Base-by-base conservation (phyloP, 2,797 vertebrate genomes). In the Octomys mimax region DNA sequence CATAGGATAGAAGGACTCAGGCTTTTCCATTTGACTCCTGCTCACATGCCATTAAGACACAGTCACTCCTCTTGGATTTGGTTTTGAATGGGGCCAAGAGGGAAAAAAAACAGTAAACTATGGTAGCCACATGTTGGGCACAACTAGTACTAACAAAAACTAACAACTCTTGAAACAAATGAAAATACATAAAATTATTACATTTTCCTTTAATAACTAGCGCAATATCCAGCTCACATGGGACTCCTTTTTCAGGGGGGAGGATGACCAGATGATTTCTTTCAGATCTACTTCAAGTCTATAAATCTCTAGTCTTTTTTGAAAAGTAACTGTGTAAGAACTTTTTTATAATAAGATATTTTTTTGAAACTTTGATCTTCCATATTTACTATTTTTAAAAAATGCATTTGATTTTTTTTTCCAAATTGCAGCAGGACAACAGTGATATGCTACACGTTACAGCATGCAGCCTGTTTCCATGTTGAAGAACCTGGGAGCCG, bases 91-190 rank as follows among this genome's bases (percentile, higher is more conserved):
- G 88, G 46, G 26, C 26, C 49, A n/a, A 62, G 33, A 80, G 62
- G n/a, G 42, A 42, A 86, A 91, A 86, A n/a, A 77, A 89, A 52
- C 54, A 75, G 68, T 70, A 78, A 89, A 42, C 33, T 73, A 66
- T 36, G 18, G 26, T 54, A 93, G 68, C n/a, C 54, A 81, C 61
- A 87, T n/a, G 39, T 33, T 52, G 10, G 49, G 7, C 54, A 89
- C 86, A 68, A 66, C 61, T 91, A 95, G 28, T 82, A 64, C 79
- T 68, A 93, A 80, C 19, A 33, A 95, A 24, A 79, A 64, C 75
- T 71, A 93, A 80, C 16, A 28, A 49, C 2, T 9, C 31, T 94
- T 49, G 31, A 78, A 89, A 92, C 59, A 79, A 82, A 89, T 78
- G 33, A 81, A 85, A 95, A 86, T 79, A 33, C 61, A 21, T 62